Conservation (phyloP, 2,888 invertebrate species). For the Linhomoeus sp. region DNA sequence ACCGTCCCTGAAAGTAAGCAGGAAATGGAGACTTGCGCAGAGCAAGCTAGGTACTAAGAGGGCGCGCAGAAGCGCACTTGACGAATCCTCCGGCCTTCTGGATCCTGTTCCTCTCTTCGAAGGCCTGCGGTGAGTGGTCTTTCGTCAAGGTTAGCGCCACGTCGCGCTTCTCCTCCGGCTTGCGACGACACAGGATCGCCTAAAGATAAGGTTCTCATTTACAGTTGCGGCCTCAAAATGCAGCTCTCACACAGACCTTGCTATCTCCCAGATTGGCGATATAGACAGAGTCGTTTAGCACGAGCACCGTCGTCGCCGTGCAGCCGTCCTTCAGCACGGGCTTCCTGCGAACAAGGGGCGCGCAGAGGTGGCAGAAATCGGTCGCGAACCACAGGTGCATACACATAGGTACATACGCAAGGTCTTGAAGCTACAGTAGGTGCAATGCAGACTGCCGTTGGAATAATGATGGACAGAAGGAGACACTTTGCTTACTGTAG, state of each 20-base stretch:
- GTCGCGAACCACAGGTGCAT: no score
- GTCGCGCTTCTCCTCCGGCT: slow-evolving; percentile 19
- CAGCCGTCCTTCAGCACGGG: slow-evolving; percentile 38
- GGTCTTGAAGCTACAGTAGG: no score
- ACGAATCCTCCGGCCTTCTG: slow-evolving; percentile 36
- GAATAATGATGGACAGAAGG: no score
- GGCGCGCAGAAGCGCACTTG: slow-evolving; percentile 29
- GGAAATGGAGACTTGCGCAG: background rate
- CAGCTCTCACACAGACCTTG: slow-evolving; percentile 23
- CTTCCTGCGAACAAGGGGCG: slow-evolving; percentile 25
- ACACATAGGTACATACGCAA: no score
- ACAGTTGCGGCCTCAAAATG: background rate
- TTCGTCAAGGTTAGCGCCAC: slow-evolving; percentile 31
- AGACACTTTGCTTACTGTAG: no score
- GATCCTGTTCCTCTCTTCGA: slow-evolving; percentile 36
- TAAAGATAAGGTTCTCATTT: slow-evolving; percentile 9
- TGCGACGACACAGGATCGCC: slow-evolving; percentile 31
- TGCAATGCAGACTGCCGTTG: no score
- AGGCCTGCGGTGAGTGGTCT: slow-evolving; percentile 34
- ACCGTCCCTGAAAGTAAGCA: slow-evolving; percentile 23
- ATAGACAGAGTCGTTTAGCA: slow-evolving; percentile 33
- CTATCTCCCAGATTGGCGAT: slow-evolving; percentile 37
- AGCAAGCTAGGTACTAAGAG: no score
- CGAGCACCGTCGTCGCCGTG: slow-evolving; percentile 33
- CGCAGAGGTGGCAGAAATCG: background rate